phyloP scores from a whole-genome alignment of 2,888 invertebrate species.

The Petrophora chlorosata region DNA sequence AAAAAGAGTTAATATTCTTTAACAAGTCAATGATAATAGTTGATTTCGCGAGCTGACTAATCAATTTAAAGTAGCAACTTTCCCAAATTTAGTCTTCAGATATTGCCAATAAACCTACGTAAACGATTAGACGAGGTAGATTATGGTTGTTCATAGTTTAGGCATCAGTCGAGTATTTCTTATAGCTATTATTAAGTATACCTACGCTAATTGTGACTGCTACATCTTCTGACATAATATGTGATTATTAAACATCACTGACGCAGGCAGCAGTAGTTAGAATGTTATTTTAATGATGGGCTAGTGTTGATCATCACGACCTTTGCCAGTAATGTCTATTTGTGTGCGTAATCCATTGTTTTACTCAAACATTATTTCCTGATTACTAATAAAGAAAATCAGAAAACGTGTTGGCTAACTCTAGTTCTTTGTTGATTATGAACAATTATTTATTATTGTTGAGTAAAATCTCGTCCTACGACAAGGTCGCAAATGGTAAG shows the following conservation, averaged over 20 bases:
- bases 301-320: background rate
- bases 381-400: background rate
- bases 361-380: background rate
- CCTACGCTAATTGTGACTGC: too few relatives aligned
- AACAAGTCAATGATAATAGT: too few relatives aligned
- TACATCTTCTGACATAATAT: background rate
- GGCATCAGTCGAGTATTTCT: too few relatives aligned
- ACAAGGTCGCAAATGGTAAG: slow-evolving; percentile 12
- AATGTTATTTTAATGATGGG: too few relatives aligned
- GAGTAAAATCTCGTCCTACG: slow-evolving; percentile 12
- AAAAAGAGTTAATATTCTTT: background rate
- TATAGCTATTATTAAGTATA: too few relatives aligned
- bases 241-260: background rate
- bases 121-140: too few relatives aligned
- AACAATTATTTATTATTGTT: background rate
- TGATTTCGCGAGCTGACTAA: too few relatives aligned
- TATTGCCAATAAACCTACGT: background rate
- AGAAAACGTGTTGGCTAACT: too few relatives aligned
- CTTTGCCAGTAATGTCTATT: background rate
- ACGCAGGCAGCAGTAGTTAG: background rate
- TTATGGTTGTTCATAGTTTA: too few relatives aligned
- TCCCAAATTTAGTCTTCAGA: too few relatives aligned
- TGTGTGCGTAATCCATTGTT: slow-evolving; percentile 15
- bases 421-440: background rate
- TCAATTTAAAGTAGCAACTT: too few relatives aligned